Evolutionary conservation across 2,888 invertebrate genomes (phyloP).

Genomic region (Syrista parreyssii): DNA sequence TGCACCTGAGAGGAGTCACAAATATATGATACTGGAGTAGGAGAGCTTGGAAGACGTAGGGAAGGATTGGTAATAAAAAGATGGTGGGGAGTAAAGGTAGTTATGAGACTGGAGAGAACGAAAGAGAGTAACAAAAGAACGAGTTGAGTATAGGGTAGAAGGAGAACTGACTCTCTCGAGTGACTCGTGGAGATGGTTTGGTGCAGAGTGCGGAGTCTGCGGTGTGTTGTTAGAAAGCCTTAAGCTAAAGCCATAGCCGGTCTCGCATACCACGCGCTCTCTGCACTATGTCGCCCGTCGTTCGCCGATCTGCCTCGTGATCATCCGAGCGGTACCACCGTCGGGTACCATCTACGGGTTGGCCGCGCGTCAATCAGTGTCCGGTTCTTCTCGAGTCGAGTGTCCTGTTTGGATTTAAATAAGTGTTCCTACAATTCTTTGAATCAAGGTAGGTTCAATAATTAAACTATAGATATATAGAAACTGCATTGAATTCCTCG

Average conservation of each 20-base stretch:
- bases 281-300: background rate
- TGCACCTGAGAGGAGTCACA: background rate
- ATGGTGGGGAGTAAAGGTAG: background rate
- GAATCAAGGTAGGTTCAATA: background rate
- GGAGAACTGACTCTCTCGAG: constrained; percentile 67
- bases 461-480: background rate
- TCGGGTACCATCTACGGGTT: constrained; percentile 1
- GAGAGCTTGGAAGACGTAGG: background rate
- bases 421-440: background rate
- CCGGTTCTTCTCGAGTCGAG: background rate
- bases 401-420: background rate
- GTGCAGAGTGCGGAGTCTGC: constrained; percentile 44
- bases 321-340: constrained; percentile 1
- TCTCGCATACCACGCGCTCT: constrained; percentile 8
- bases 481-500: background rate
- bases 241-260: constrained; percentile 39
- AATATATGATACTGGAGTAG: background rate
- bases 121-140: background rate
- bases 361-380: background rate
- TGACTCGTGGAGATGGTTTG: constrained; percentile 27
- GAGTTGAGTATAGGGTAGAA: constrained; percentile 25
- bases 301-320: background rate
- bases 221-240: constrained; percentile 51
- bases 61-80: background rate
- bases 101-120: background rate